Conservation (phyloP, 2,113 vertebrate genomes). For the Trachemys scripta region DNA sequence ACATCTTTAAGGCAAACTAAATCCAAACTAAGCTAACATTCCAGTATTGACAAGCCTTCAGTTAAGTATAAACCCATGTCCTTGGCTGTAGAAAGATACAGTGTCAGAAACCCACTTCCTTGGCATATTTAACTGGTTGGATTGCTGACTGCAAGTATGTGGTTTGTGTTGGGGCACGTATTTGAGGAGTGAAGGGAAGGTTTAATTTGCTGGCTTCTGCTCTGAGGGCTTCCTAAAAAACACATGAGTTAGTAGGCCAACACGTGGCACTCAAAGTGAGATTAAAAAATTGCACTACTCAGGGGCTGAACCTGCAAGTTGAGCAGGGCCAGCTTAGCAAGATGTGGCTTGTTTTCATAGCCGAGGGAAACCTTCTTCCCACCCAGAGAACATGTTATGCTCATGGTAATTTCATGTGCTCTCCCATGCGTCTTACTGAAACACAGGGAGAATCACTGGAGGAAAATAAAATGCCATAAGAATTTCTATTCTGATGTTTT, state of each 20-base stretch:
- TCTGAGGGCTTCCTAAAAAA: neutral
- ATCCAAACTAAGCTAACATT: neutral
- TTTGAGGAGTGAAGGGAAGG: neutral
- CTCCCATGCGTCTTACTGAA: too few relatives aligned
- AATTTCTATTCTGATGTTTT: neutral
- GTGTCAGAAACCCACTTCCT: neutral
- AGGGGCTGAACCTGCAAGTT: neutral
- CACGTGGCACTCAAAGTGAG: rapidly evolving
- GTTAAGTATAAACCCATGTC: neutral
- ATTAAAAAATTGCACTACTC: neutral
- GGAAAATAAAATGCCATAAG: neutral
- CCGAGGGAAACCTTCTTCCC: neutral
- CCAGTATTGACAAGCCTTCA: neutral
- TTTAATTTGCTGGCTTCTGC: neutral
- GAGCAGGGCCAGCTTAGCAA: neutral
- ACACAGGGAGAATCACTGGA: neutral
- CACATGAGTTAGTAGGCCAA: neutral
- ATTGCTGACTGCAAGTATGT: neutral
- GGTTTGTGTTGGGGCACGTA: neutral
- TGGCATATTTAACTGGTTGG: neutral
- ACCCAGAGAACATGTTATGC: neutral
- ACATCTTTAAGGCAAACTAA: neutral
- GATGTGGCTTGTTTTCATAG: neutral
- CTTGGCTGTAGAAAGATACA: neutral
- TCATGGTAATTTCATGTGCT: neutral